Evolutionary conservation across 2,113 vertebrate genomes (phyloP), one percentile per base, ranked within the genome.

Genomic region (Macaca mulatta): DNA sequence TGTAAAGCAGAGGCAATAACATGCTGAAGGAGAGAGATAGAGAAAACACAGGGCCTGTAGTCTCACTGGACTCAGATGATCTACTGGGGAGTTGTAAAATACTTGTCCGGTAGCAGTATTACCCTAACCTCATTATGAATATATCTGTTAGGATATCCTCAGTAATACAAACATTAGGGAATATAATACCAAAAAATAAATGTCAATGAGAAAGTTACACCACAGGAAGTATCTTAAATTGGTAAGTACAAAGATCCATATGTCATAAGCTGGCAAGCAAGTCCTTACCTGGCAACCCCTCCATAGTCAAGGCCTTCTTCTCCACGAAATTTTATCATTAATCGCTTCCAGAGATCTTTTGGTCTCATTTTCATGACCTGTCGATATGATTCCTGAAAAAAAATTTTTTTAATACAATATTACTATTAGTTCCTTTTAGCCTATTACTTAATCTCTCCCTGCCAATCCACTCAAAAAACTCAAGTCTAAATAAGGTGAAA

Each of bases 311-410:
- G 99, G 35, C 99, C 99, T 98, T 99, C 99, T 98, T 99, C 99
- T 79, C 99, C 99, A 97, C 99, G 99, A 88, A 99, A 99, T 98
- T 99, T 99, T 98, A 99, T 99, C 99, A 99, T 99, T 85, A 99
- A 98, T 98, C 99, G 99, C 98, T 99, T 99, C 99, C 99, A 99
- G 78, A 99, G 98, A 98, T 99, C 99, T 98, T 99, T 99, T 30
- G 99, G 99, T 98, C 99, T 99, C 99, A 99, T 99, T 99, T 99
- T 99, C 99, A 99, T 99, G 98, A 99, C 99, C 98, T 99, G 99
- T 84, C 99, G 99, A 97, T 99, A 99, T 2, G 99, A 99, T 96
- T 99, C 99, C 99, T 99, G 97, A 27, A 91, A 98, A 98, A 94
- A 96, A 35, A 45, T 95, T 55, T 72, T 27, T 72, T 93, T 25